Evolutionary conservation across 2,888 invertebrate genomes (phyloP).

Genomic region (Tiliacea citrago): DNA sequence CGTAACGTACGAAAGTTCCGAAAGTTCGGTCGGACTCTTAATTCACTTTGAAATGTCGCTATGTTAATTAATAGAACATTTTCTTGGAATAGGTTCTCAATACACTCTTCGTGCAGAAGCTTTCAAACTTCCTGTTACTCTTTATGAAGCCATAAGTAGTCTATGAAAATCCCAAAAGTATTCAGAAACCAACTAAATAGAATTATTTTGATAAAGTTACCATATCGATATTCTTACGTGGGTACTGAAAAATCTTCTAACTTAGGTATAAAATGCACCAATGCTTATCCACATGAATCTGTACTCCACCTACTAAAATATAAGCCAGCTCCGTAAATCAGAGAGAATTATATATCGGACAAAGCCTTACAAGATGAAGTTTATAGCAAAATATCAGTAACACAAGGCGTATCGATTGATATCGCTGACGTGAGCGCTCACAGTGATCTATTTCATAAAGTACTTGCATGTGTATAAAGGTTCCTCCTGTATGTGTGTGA

Average conservation of each 20-base stretch:
- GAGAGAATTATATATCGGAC: conserved; percentile 10
- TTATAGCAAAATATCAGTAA: conserved; percentile 66
- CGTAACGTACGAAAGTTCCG: too few species aligned
- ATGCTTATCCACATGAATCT: background rate
- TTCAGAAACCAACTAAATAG: background rate
- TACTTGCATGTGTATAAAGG: conserved; percentile 73
- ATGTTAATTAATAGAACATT: background rate
- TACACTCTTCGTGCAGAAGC: background rate
- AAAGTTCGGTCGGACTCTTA: too few species aligned
- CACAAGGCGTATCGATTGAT: conserved; percentile 80
- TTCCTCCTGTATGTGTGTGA: conserved; percentile 78
- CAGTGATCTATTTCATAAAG: conserved; percentile 87
- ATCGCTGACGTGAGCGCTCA: conserved; percentile 71
- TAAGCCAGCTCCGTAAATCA: conserved; percentile 17
- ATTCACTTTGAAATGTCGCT: background rate
- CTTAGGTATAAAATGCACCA: background rate
- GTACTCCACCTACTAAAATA: background rate
- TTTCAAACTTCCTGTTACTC: background rate
- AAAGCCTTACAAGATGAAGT: conserved; percentile 47
- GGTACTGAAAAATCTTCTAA: background rate
- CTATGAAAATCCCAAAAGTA: background rate
- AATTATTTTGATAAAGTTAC: background rate
- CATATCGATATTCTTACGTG: background rate
- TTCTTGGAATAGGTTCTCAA: conserved; percentile 6
- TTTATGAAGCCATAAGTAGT: background rate